A percentile compares a stretch with the other conserved stretches of the same genome.
phyloP scores from a whole-genome alignment of 1,140 invertebrate genomes.

The Cotesia glomerata region DNA sequence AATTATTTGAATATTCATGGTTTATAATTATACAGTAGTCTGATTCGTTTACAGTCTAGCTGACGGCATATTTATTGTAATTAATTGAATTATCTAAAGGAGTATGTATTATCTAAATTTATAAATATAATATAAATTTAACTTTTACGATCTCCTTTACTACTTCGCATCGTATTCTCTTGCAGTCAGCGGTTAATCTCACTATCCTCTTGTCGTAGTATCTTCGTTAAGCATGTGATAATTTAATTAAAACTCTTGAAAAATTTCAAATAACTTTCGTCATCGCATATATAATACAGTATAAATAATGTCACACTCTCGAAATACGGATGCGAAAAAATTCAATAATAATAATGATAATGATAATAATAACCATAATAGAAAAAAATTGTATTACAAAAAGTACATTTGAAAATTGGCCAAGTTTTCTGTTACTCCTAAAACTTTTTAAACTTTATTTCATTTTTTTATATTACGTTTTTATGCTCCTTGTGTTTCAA shows the following conservation, averaged over 20 bases:
- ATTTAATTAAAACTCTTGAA: not conserved
- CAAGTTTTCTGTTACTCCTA: constrained; percentile 8
- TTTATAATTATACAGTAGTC: not conserved
- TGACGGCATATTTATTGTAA: too few relatives aligned
- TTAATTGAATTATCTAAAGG: too few relatives aligned
- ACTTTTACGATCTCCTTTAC: too few relatives aligned
- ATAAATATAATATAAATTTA: too few relatives aligned
- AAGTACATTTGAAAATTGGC: constrained; percentile 24
- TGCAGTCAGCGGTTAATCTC: too few relatives aligned
- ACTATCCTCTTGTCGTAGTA: too few relatives aligned
- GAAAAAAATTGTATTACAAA: too few relatives aligned
- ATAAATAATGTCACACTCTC: not conserved
- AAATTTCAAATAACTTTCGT: not conserved
- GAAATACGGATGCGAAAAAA: not conserved
- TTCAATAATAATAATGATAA: too few relatives aligned
- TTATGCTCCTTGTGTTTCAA: not conserved
- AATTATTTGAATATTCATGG: not conserved
- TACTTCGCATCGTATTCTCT: too few relatives aligned
- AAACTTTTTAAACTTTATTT: not conserved
- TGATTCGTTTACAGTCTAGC: not conserved
- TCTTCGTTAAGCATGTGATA: too few relatives aligned
- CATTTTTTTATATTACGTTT: not conserved
- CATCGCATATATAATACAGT: not conserved
- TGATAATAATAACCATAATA: too few relatives aligned
- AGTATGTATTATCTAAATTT: too few relatives aligned